A percentile compares a stretch with the other conserved stretches of the same genome.
phyloP scores from a whole-genome alignment of 2,797 vertebrate species.

The Crenichthys baileyi region DNA sequence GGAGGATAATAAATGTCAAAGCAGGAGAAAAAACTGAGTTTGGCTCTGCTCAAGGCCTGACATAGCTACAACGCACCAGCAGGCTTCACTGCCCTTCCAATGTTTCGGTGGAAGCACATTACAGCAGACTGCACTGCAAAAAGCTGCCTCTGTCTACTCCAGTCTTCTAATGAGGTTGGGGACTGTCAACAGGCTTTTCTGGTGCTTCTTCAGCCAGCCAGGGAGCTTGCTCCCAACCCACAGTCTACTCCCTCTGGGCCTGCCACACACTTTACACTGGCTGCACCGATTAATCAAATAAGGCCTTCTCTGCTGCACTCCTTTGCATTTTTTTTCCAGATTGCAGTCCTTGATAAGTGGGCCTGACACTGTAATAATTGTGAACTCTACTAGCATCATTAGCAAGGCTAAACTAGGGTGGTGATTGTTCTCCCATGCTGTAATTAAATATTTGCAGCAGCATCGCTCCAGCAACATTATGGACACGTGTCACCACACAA shows the following conservation, averaged over 20 bases:
- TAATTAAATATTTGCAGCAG: constrained; percentile 64
- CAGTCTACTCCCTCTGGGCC: constrained; percentile 63
- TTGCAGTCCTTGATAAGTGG: constrained; percentile 56
- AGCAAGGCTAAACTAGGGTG: constrained; percentile 57
- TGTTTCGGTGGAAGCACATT: constrained; percentile 75
- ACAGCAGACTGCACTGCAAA: constrained; percentile 77
- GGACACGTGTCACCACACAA: constrained; percentile 26
- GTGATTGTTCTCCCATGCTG: constrained; percentile 43
- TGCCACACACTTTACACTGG: constrained; percentile 73
- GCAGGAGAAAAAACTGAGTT: constrained; percentile 62
- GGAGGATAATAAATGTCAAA: constrained; percentile 83
- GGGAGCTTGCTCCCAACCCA: constrained; percentile 45
- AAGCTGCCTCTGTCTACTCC: constrained; percentile 62
- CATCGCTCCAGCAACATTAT: constrained; percentile 28
- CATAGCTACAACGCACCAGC: constrained; percentile 71
- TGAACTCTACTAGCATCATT: constrained; percentile 64
- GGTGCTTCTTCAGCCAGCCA: constrained; percentile 49
- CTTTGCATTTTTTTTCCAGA: constrained; percentile 54
- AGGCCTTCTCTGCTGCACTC: constrained; percentile 64
- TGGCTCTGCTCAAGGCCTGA: constrained; percentile 63
- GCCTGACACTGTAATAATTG: constrained; percentile 69
- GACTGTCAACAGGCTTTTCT: constrained; percentile 79
- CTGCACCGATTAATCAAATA: constrained; percentile 81
- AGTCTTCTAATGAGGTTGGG: constrained; percentile 82
- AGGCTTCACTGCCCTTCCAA: constrained; percentile 73